Conservation (phyloP, 1,140 invertebrate species). For the Apis cerana region DNA sequence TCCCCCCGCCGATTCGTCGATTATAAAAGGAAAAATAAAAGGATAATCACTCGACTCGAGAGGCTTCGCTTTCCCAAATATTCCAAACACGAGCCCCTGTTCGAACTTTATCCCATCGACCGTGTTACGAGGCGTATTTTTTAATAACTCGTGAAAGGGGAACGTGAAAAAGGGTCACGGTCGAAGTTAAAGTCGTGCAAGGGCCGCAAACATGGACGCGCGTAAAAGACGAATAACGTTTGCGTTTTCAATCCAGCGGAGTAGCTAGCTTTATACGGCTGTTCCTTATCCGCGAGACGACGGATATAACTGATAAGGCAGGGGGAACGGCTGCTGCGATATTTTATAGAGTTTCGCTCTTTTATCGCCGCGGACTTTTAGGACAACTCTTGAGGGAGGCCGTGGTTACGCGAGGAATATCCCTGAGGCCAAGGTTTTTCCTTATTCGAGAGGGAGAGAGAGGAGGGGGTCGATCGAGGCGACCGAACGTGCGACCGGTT, state of each 20-base stretch:
- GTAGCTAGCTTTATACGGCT: constrained; percentile 54
- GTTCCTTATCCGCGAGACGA: constrained; percentile 55
- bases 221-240: neutral
- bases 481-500: neutral
- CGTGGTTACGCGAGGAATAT: constrained; percentile 39
- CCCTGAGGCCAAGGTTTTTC: neutral
- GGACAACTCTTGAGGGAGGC: constrained; percentile 63
- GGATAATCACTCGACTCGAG: no score
- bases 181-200: constrained; percentile 53
- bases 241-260: constrained; percentile 59
- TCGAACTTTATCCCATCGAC: neutral
- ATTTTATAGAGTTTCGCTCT: constrained; percentile 54
- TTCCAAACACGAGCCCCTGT: neutral
- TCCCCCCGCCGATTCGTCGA: no score
- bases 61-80: neutral
- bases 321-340: constrained; percentile 36
- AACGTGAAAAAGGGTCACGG: neutral
- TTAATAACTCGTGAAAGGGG: constrained; percentile 42
- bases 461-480: neutral
- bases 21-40: no score
- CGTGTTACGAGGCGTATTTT: constrained; percentile 22
- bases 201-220: constrained; percentile 27
- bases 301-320: constrained; percentile 57
- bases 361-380: constrained; percentile 67
- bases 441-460: neutral